Base-by-base conservation (phyloP, 2,113 vertebrate species). In the Tor tambroides region DNA sequence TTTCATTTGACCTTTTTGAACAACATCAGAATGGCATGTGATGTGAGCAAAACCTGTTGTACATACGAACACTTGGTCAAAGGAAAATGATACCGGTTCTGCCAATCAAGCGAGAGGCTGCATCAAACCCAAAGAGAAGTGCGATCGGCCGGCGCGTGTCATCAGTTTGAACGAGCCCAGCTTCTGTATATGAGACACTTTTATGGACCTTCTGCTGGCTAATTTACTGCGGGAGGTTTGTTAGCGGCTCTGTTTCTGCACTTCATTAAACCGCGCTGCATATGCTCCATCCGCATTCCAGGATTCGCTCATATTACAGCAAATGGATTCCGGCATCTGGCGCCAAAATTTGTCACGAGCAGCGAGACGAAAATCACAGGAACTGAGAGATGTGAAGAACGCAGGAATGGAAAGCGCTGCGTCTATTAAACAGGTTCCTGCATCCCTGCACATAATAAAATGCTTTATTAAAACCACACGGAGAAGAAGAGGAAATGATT, bases 321-420 rank as follows among this genome's bases (percentile, higher is more conserved):
- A 80, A 80, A 80, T 80, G 78, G 21, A 61, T 61, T 59, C 77
- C 7, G 17, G 75, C 75, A 78, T 51, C 76, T 79, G 78, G 32
- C 51, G 12, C 11, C 78, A 80, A 61, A 61, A 80, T 80, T 80
- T 61, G 54, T 80, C 78, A 61, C 77, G 21, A 77, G 6, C 76
- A 32, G 30, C 10, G 6, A 6, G 28, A 5, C 23, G 51, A 14
- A 26, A 61, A 38, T 80, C 21, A 61, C 12, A 28, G 23, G 38
- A 26, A 21, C 32, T 1, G 54, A 80, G 77, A 56, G 28, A 21
- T 2, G 28, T 12, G 28, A 51, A 28, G 28, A 26, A 9, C 7
- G 3, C 15, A 9, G 3, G 7, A 35, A 38, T 61, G 0, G 19
- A n/a, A 79, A 79, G 7, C 14, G 5, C 15, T 30, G 30, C 51